Evolutionary conservation across 64 coral and sea anemone genomes (phyloP), one percentile per base, ranked within the genome.

Genomic region (Dendrophyllia cribrosa): DNA sequence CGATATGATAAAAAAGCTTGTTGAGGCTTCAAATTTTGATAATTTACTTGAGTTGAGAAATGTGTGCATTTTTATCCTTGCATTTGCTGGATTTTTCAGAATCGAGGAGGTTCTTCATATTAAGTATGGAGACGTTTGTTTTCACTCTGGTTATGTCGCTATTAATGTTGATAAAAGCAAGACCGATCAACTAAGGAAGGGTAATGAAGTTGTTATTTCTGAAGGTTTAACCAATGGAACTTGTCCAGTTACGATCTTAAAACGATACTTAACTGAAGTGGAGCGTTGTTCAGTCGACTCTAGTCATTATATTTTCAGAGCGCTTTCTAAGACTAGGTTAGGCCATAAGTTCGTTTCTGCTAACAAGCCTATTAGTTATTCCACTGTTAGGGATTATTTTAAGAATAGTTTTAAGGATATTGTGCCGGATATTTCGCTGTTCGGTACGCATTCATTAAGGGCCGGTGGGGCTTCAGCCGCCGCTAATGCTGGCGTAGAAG

Each of bases 41-140:
- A 76, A 88, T 76, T 46, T 76, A 8, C 58, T 88, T 43, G 70
- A 88, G 49, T 34, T 93, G 24, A 85, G 91, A 19, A 92, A 92
- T 34, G 82, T 92, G 14, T 92, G 91, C 21, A 78, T 92, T 55
- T 92, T 86, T 34, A 20, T 92, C 20, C 56, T 86, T 6, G 63
- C 72, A 48, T 86, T 69, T 87, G 71, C 91, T 0, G 91, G 91
- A 0, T 92, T 86, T 76, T 92, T 92, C 58, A 84, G 91, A 77
- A 70, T 59, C 8, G 45, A 92, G 6, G 91, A 92, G 26, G 82
- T 92, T 51, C 76, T 86, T 51, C 76, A 51, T 14, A 87, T 93
- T 49, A 93, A 79, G 78, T 87, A 79, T 67, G 77, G 77, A 1
- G 51, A 89, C 17, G 77, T 89, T 49, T 3, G 7, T 45, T 89